Base-by-base conservation (phyloP, 1,140 invertebrate species). In the Lordiphosa collinella region DNA sequence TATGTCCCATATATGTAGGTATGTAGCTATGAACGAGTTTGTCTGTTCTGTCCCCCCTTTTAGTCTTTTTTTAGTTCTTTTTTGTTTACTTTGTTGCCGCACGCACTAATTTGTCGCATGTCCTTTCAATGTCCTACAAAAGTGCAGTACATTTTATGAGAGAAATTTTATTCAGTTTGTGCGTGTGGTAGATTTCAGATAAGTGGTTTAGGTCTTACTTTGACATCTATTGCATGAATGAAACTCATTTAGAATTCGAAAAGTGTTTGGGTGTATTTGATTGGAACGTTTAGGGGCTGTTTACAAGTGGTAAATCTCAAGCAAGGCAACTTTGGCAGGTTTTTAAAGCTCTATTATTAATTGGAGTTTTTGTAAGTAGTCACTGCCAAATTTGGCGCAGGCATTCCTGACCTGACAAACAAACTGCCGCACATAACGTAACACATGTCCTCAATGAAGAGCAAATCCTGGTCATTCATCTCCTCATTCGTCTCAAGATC, bases 81-180 rank as follows among this genome's bases (percentile, higher is more conserved):
- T 54, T 61, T 37, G 37, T 54, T 75, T 75, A 74, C 64, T 74
- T 64, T 64, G 64, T 69, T 41, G 64, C 41, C 58, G 72, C 71
- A 74, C 71, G 71, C 71, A 74, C 71, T 74, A 74, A 75, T 74
- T 74, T 75, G 71, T 75, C 64, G 47, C 71, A 75, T 74, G 71
- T 74, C 71, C 71, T 74, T 74, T 74, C 71, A 69, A 37, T 74
- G 71, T 75, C 71, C 71, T 74, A 74, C 71, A 75, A 74, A 70
- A 72, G 34, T 74, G 71, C 71, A 74, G 38, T 69, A 56, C 56
- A 51, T 55, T 66, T 69, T 44, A 16, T 10, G 35, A 22, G 22
- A 18, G 37, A 37, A 57, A 32, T 31, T 29, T 25, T 13, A 13
- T 36, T 12, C 9, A 4, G 32, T 11, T 4, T 10, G 25, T 14